Percentiles rank a stretch among this genome's conserved stretches.
phyloP scores from a whole-genome alignment of 2,113 vertebrate species.

The Cryptotis parvus region DNA sequence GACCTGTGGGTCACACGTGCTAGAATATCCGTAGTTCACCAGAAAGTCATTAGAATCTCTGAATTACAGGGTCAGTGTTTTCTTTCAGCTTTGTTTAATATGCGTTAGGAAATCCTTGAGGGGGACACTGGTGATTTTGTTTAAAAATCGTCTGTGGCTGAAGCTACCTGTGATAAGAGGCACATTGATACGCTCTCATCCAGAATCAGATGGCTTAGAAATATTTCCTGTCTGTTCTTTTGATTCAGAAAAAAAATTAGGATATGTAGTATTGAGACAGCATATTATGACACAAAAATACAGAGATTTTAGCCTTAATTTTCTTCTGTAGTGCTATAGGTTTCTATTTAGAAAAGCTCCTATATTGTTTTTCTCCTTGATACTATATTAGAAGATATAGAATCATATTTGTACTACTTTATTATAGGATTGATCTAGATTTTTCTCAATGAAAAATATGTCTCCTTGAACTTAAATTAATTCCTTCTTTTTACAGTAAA shows the following conservation, averaged over 20 bases:
- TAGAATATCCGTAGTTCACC: neutral
- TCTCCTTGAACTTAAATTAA: neutral
- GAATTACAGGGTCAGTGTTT: neutral
- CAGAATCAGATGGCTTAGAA: neutral
- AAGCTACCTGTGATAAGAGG: neutral
- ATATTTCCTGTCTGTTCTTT: neutral
- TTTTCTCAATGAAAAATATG: slow-evolving; percentile 6
- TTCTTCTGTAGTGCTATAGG: neutral
- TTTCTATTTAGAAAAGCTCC: neutral
- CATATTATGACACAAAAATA: neutral
- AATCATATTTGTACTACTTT: neutral
- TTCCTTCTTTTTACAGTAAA: slow-evolving; percentile 2
- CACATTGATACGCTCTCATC: neutral
- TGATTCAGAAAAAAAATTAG: neutral
- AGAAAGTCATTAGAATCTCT: neutral
- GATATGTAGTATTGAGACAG: too few relatives aligned
- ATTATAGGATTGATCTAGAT: slow-evolving; percentile 1
- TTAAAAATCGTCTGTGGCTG: neutral
- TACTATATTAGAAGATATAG: neutral
- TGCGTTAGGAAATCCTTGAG: neutral
- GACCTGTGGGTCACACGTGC: neutral
- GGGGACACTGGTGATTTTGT: neutral
- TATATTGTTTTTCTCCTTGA: neutral
- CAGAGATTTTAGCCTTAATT: slow-evolving; percentile 15
- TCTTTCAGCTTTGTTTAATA: neutral